Evolutionary conservation across 2,888 invertebrate genomes (phyloP).

Genomic region (Sinohyriopsis cumingii): DNA sequence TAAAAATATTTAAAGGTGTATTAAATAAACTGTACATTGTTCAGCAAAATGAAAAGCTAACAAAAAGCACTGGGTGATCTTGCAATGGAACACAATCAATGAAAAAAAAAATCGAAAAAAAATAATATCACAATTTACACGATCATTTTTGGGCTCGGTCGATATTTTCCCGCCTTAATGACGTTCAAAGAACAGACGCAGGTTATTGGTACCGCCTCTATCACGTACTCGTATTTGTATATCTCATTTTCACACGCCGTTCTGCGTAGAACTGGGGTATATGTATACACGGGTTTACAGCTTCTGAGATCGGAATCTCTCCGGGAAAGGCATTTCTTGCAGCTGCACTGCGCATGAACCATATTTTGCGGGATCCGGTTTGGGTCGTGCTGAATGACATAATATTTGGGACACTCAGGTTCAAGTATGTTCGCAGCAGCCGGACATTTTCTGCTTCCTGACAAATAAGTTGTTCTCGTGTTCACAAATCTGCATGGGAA

Average conservation of each 20-base stretch:
- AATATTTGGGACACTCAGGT: constrained; percentile 22
- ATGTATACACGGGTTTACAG: constrained; percentile 12
- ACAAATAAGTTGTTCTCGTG: too few relatives aligned
- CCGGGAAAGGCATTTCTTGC: constrained; percentile 15
- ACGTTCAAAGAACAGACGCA: constrained; percentile 12
- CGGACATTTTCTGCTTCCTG: too few relatives aligned
- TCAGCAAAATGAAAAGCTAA: too few relatives aligned
- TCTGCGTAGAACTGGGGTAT: constrained; percentile 14
- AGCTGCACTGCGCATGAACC: constrained; percentile 22
- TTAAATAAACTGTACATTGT: too few relatives aligned
- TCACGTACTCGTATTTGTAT: constrained; percentile 3
- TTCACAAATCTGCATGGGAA: too few relatives aligned
- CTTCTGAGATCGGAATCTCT: neutral
- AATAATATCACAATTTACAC: too few relatives aligned
- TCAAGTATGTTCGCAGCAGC: too few relatives aligned
- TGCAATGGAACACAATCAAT: too few relatives aligned
- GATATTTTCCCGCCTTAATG: neutral
- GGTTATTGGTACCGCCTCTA: constrained; percentile 15
- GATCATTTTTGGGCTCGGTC: too few relatives aligned
- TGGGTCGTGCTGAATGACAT: constrained; percentile 22
- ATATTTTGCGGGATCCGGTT: constrained; percentile 25
- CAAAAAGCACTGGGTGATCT: too few relatives aligned
- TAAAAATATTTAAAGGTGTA: too few relatives aligned
- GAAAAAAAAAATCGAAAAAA: too few relatives aligned
- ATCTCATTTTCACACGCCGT: neutral